Evolutionary conservation across 2,888 invertebrate species (phyloP), one percentile per base, ranked within the genome.

Genomic region (Kuschelorhynchus macadamiae): DNA sequence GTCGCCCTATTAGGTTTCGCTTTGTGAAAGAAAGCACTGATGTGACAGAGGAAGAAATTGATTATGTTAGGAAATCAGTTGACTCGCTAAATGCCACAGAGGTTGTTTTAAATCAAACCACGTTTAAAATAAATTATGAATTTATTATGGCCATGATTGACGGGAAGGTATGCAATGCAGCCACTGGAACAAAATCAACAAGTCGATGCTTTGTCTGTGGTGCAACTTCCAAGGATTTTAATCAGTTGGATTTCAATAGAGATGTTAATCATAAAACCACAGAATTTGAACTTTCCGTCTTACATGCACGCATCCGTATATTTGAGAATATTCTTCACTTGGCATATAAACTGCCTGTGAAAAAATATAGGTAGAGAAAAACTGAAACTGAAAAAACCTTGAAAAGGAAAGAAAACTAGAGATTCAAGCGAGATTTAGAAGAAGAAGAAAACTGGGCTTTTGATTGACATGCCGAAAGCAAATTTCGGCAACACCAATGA

Each of bases 401-500:
- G 17, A 9, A 16, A 44, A 16, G 44, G 12, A 44, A 14, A 30
- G 33, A 16, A 49, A 49, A 12, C 14, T n/a, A 2, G n/a, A 49
- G 12, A 49, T 25, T 2, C 49, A 49, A 12, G 49, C 17, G 4
- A 17, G 36, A 32, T 56, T 56, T 21, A 1, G 56, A n/a, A n/a
- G n/a, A n/a, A n/a, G 4, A 42, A 53, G 25, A 33, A 74, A 70
- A 49, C 68, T 9, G 72, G 74, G 4, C 44, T 75, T 17, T 57
- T 73, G 5, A 70, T 75, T 7, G 76, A 77, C 55, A 39, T 70
- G 17, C 75, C 77, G 3, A 78, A 77, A 60, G 60, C 71, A 12
- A 71, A 66, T 3, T 74, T 61, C 50, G 76, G 76, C 1, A 77
- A 68, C 39, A 73, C 69, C 9, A 77, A 78, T 68, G 76, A 76